Percentiles rank a stretch among this genome's conserved stretches.
These are phyloP conservation scores for Oenanthe oenanthe DNA, from an alignment of 2,113 vertebrate genomes.

Conservation along the genomic window DNA sequence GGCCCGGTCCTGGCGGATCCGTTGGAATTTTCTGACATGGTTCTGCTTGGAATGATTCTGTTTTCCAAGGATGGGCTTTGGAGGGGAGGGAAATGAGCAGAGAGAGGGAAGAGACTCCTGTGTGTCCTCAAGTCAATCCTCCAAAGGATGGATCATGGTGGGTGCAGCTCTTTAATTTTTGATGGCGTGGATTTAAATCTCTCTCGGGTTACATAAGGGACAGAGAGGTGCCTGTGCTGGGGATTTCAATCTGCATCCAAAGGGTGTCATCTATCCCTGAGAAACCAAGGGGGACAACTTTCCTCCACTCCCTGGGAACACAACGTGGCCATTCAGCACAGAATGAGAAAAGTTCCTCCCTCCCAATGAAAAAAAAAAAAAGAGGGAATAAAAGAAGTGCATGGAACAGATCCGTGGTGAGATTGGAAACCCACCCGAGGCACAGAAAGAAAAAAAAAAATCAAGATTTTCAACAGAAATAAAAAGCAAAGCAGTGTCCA, in stretches of 20 bases:
- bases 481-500: not conserved
- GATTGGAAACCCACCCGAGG: conserved; percentile 24
- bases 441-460: not conserved
- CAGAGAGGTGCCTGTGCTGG: conserved; percentile 77
- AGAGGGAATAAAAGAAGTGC: not conserved
- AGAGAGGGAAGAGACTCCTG: not conserved
- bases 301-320: conserved; percentile 59
- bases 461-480: conserved; percentile 20
- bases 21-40: conserved; percentile 68
- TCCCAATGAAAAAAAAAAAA: not conserved
- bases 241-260: conserved; percentile 21
- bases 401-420: not conserved
- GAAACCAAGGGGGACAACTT: conserved; percentile 69
- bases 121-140: not conserved
- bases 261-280: conserved; percentile 77
- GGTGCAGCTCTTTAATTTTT: not conserved
- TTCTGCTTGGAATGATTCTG: not conserved
- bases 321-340: conserved; percentile 69
- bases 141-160: not conserved
- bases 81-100: not conserved
- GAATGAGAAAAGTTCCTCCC: conserved; percentile 47
- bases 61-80: not conserved
- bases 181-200: not conserved
- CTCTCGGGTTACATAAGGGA: conserved; percentile 74
- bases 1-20: conserved; percentile 68